phyloP scores from a whole-genome alignment of 2,113 vertebrate species.

The Synchiropus splendidus region DNA sequence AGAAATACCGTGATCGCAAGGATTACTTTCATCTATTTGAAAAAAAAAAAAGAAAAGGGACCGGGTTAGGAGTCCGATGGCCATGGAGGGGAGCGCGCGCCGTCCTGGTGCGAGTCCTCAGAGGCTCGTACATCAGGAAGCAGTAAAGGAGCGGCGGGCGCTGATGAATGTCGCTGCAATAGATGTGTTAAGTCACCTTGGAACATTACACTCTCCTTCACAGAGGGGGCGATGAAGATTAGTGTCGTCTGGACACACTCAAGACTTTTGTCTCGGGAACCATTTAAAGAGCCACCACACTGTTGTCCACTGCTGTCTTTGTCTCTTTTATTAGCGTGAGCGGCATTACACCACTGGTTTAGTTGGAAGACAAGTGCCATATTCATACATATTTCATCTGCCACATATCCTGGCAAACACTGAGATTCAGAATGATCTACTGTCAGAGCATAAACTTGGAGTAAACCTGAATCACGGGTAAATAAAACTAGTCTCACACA shows the following conservation, averaged over 20 bases:
- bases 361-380: no score
- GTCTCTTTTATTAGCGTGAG: neutral
- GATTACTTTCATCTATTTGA: slow-evolving; percentile 2
- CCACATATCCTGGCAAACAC: no score
- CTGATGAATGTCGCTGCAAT: slow-evolving; percentile 57
- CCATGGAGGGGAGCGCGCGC: slow-evolving; percentile 17
- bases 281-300: neutral
- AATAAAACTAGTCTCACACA: no score
- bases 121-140: slow-evolving; percentile 51
- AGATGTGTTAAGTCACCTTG: slow-evolving; percentile 65
- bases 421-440: no score
- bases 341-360: no score
- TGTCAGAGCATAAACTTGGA: no score
- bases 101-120: slow-evolving; percentile 8
- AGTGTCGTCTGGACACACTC: slow-evolving; percentile 16
- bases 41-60: no score
- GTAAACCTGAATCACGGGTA: no score
- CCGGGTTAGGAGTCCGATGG: no score
- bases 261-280: slow-evolving; percentile 3
- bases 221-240: slow-evolving; percentile 39
- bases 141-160: slow-evolving; percentile 48
- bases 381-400: no score
- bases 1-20: slow-evolving; percentile 25
- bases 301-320: neutral
- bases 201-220: slow-evolving; percentile 57